Evolutionary conservation across 2,113 vertebrate genomes (phyloP), one percentile per base, ranked within the genome.

Genomic region (Tapirus terrestris): DNA sequence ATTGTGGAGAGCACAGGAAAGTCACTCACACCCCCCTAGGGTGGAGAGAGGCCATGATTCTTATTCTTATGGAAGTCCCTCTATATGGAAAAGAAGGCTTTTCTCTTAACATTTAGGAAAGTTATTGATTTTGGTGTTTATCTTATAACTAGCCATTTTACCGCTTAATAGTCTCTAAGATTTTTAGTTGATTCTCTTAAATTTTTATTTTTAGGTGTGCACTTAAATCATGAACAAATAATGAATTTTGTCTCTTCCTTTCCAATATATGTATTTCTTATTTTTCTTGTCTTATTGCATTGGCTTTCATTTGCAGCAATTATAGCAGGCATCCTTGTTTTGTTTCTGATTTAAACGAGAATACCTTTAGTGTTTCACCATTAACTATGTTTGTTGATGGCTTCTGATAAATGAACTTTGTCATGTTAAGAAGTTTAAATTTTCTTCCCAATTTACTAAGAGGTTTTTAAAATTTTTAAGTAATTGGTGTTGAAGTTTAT

Each of bases 201-300:
- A 81, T 63, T 97, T 97, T 96, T 77, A n/a, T 33, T 92, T 89
- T 95, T 90, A 89, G n/a, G 18, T 25, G 87, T 80, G 81, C 43
- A 68, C 63, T 58, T 75, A 72, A 76, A 48, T 75, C 60, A 45
- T 53, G 43, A 84, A 51, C 10, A 86, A 85, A 63, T 76, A 79
- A 96, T 36, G 33, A 88, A 20, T 65, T 91, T 85, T 72, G 23
- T 91, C 31, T 94, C 12, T 83, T 90, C 45, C 23, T 72, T 92
- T 67, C 31, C 25, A 84, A 23, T 94, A 82, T 92, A 89, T 85
- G 20, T 27, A 60, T 25, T 75, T 94, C 31, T 75, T 84, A 61
- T 63, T 97, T 97, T 95, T 95, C 96, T 77, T 94, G 72, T 87
- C 89, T 92, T 96, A 89, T 94, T 68, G 43, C 79, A 94, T 65